Percentiles rank a stretch among this genome's conserved stretches.
Evolutionary conservation across 2,797 vertebrate species (phyloP).

Genomic region (Manis javanica): DNA sequence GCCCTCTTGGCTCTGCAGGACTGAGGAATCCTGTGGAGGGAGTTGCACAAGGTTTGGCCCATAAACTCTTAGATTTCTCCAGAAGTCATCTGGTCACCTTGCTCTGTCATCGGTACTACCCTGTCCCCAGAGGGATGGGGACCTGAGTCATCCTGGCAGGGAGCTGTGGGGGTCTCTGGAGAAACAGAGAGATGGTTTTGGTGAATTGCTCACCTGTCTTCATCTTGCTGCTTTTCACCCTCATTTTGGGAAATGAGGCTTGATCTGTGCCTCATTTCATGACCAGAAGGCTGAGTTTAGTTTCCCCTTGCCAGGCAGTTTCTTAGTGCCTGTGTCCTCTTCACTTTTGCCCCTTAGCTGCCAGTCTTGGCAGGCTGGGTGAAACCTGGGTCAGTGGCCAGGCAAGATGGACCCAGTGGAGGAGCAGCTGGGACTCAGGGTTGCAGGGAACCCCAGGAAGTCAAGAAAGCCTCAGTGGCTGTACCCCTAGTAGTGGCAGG

Average conservation of each 20-base stretch:
- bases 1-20: background rate
- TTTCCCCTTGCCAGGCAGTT: background rate
- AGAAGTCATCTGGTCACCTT: slow-evolving; percentile 39
- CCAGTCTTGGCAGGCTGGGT: background rate
- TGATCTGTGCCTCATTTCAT: rapidly evolving
- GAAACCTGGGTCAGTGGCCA: background rate
- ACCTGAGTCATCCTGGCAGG: slow-evolving; percentile 31
- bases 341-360: background rate
- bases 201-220: background rate
- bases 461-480: too few species aligned
- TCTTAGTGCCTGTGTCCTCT: background rate
- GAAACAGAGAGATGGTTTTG: background rate
- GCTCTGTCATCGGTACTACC: background rate
- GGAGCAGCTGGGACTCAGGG: background rate
- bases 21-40: slow-evolving; percentile 66
- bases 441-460: background rate
- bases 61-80: slow-evolving; percentile 37
- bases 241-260: background rate
- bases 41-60: slow-evolving; percentile 53
- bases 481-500: background rate
- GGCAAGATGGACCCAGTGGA: too few species aligned
- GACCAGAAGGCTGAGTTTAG: background rate
- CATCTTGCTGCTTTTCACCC: background rate
- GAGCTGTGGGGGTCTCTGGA: background rate
- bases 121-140: background rate